Evolutionary conservation across 2,113 vertebrate genomes (phyloP).

Genomic region (Willisornis vidua): DNA sequence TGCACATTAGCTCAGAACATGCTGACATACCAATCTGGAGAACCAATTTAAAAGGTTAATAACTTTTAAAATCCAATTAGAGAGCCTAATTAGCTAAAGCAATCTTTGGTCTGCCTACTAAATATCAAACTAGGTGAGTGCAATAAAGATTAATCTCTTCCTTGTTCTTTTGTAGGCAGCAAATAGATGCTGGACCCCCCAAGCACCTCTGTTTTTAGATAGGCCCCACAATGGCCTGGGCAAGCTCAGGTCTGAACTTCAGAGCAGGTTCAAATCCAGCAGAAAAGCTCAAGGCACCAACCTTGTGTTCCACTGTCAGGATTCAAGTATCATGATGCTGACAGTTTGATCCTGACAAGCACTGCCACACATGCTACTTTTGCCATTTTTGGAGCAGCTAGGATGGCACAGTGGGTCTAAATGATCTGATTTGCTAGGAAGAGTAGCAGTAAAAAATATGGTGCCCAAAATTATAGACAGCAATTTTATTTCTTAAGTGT

Average conservation of each 20-base stretch:
- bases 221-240: accelerated
- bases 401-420: background rate
- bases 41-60: conserved; percentile 45
- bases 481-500: background rate
- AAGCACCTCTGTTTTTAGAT: background rate
- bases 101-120: conserved; percentile 27
- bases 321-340: background rate
- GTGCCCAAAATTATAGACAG: background rate
- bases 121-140: conserved; percentile 12
- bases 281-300: background rate
- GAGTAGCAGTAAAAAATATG: background rate
- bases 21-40: background rate
- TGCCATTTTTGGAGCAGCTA: background rate
- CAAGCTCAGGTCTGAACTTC: background rate
- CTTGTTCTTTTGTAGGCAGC: background rate
- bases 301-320: accelerated
- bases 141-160: background rate
- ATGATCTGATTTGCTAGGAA: background rate
- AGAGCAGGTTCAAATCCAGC: background rate
- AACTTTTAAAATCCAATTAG: conserved; percentile 47
- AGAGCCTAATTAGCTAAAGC: conserved; percentile 43
- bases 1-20: background rate
- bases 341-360: background rate
- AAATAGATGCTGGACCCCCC: background rate
- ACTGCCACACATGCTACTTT: background rate